These are phyloP conservation scores for Amphilophus citrinellus DNA, from an alignment of 2,113 vertebrate species.

Conservation along the genomic window DNA sequence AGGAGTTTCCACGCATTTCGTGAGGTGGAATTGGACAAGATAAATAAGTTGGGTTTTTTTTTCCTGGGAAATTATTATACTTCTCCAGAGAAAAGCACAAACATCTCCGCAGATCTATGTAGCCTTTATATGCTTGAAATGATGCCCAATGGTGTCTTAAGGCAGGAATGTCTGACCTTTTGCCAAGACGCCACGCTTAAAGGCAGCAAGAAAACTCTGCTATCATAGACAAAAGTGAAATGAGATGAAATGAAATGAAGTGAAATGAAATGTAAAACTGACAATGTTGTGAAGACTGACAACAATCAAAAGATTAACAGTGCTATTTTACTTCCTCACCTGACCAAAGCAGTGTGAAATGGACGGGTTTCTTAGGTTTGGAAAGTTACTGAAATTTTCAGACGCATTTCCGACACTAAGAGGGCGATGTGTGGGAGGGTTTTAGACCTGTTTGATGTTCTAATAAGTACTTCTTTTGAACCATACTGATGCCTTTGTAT, in stretches of 20 bases:
- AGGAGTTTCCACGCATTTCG: slow-evolving; percentile 28
- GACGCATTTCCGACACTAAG: neutral
- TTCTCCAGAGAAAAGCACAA: neutral
- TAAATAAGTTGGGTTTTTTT: neutral
- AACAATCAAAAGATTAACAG: neutral
- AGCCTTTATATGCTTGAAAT: neutral
- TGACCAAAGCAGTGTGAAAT: neutral
- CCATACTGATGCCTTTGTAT: neutral
- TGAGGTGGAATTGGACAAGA: neutral
- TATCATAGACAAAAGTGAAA: neutral
- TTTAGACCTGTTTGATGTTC: neutral
- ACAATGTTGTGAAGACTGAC: neutral
- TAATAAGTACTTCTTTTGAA: slow-evolving; percentile 7
- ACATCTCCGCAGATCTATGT: neutral
- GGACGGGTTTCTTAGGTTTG: neutral
- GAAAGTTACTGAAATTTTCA: neutral
- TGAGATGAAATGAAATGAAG: neutral
- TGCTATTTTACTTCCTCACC: neutral
- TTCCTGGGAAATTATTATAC: neutral
- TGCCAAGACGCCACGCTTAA: slow-evolving; percentile 1
- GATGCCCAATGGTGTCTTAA: slow-evolving; percentile 16
- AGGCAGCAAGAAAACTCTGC: neutral
- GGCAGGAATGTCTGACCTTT: slow-evolving; percentile 6
- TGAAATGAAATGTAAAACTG: neutral
- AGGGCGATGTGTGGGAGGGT: neutral